Conservation (phyloP, 2,113 vertebrate genomes). For the Ophiodon elongatus region DNA sequence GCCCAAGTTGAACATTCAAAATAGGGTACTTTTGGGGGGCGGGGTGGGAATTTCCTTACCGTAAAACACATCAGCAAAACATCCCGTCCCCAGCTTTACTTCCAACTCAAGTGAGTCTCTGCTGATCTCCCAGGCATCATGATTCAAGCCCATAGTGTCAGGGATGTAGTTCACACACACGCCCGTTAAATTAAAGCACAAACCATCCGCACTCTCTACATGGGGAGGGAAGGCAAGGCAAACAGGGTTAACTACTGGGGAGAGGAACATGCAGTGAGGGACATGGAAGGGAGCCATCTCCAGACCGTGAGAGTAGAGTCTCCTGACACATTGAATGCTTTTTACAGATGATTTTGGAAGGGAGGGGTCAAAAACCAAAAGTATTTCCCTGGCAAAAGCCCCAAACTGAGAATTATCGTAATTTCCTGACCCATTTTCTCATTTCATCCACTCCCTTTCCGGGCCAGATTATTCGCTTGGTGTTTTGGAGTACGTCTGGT, state of each 20-base stretch:
- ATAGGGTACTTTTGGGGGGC: not conserved
- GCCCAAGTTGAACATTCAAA: not conserved
- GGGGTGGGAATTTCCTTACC: constrained; percentile 88
- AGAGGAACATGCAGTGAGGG: constrained; percentile 89
- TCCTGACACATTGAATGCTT: constrained; percentile 23
- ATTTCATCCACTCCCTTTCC: constrained; percentile 14
- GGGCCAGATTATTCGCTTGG: constrained; percentile 9
- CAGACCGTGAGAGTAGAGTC: constrained; percentile 49
- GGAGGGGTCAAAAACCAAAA: constrained; percentile 29
- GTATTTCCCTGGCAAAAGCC: constrained; percentile 18
- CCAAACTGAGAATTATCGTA: constrained; percentile 29
- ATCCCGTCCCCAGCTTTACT: constrained; percentile 97
- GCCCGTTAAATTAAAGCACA: constrained; percentile 97
- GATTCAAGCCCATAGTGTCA: constrained; percentile 97
- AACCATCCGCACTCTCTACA: constrained; percentile 98
- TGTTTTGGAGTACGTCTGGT: constrained; percentile 29
- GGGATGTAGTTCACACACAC: constrained; percentile 94
- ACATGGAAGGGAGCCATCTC: constrained; percentile 86
- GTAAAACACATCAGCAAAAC: constrained; percentile 99
- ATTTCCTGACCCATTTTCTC: constrained; percentile 31
- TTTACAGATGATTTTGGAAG: constrained; percentile 9
- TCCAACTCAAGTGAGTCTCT: constrained; percentile 91
- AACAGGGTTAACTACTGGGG: constrained; percentile 89
- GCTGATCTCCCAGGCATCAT: constrained; percentile 97
- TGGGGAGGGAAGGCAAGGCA: constrained; percentile 90